A percentile compares a stretch with the other conserved stretches of the same genome.
Conservation (phyloP, 2,113 vertebrate genomes). For the Albula goreensis region DNA sequence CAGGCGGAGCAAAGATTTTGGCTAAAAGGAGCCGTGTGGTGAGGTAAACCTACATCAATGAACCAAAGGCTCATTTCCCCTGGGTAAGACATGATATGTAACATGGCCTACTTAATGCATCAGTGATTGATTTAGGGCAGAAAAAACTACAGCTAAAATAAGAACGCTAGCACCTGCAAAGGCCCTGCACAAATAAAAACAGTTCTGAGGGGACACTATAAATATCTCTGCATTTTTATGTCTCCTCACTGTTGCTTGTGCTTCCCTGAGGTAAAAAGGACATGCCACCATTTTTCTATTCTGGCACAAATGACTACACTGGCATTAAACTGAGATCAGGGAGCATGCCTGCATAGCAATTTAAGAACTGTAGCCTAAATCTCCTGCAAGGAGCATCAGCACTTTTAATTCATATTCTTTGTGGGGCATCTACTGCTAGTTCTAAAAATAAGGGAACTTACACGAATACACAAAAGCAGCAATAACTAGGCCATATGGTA, state of each 20-base stretch:
- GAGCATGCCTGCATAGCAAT: constrained; percentile 35
- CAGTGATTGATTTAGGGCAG: constrained; percentile 80
- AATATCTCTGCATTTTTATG: constrained; percentile 55
- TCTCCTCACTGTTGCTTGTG: constrained; percentile 41
- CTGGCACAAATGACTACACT: constrained; percentile 26
- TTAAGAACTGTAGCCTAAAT: background rate
- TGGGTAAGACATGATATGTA: constrained; percentile 77
- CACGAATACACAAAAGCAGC: background rate
- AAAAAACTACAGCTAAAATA: constrained; percentile 70
- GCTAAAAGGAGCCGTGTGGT: constrained; percentile 50
- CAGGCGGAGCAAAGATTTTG: constrained; percentile 60
- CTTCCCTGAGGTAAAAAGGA: constrained; percentile 40
- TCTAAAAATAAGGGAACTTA: background rate
- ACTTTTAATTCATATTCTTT: background rate
- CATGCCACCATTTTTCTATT: background rate
- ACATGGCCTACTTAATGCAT: constrained; percentile 79
- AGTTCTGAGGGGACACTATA: constrained; percentile 49
- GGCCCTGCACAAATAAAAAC: constrained; percentile 57
- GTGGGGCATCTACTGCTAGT: no score
- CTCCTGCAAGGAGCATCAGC: background rate
- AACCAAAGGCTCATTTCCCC: constrained; percentile 79
- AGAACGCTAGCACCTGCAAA: constrained; percentile 59
- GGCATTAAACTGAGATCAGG: constrained; percentile 33
- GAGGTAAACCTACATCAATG: constrained; percentile 80
- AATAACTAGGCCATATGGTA: background rate